Evolutionary conservation across 2,113 vertebrate genomes (phyloP).

Genomic region (Elephantulus edwardii): DNA sequence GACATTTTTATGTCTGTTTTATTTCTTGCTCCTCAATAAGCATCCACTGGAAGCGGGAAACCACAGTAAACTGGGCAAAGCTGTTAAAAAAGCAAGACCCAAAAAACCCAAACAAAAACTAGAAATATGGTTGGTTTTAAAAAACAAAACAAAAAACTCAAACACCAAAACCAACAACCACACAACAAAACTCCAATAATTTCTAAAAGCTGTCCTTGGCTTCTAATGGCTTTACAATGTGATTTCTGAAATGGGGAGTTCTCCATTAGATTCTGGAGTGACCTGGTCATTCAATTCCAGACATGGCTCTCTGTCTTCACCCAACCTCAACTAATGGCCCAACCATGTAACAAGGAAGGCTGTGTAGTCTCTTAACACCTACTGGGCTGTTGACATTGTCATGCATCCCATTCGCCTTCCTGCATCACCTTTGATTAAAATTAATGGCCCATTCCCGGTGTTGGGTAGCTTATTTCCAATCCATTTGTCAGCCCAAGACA

Average conservation of each 20-base stretch:
- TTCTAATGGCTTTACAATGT: constrained; percentile 88
- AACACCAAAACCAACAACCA: no score
- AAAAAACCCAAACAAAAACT: neutral
- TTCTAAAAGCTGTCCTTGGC: constrained; percentile 91
- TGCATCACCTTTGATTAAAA: constrained; percentile 98
- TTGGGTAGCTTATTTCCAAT: constrained; percentile 95
- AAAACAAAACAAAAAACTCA: constrained; percentile 27
- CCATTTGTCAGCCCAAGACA: constrained; percentile 94
- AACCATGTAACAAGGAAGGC: constrained; percentile 87
- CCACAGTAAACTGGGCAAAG: constrained; percentile 49
- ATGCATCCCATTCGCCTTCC: constrained; percentile 91
- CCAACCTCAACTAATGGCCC: constrained; percentile 97
- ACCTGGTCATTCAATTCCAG: constrained; percentile 98
- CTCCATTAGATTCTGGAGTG: constrained; percentile 96
- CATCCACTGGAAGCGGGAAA: constrained; percentile 49
- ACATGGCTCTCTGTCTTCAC: constrained; percentile 95
- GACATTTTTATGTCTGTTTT: constrained; percentile 31
- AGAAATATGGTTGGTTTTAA: constrained; percentile 40
- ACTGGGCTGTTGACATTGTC: constrained; percentile 94
- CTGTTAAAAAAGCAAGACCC: neutral
- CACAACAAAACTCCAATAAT: constrained; percentile 60
- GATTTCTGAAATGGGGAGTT: constrained; percentile 93
- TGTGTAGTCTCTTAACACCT: constrained; percentile 89
- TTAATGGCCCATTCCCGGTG: constrained; percentile 96
- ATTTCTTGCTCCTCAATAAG: constrained; percentile 63